phyloP scores from a whole-genome alignment of 2,888 invertebrate genomes.

The Caenorhabditis sulstoni region DNA sequence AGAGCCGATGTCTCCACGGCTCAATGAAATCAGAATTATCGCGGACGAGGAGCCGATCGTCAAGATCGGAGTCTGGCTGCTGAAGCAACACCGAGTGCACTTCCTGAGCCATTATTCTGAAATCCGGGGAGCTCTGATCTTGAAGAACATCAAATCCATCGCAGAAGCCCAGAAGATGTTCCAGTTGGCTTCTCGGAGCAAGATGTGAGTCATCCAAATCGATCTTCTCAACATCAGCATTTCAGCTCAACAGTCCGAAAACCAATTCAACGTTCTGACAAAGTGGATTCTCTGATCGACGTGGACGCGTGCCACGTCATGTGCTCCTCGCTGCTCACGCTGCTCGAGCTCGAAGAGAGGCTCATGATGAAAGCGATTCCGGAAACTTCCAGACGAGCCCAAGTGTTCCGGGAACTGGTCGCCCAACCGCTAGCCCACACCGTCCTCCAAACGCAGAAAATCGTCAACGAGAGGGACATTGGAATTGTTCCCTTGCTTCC shows the following conservation, averaged over 20 bases:
- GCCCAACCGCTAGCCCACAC: constrained; percentile 61
- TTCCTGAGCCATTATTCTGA: constrained; percentile 67
- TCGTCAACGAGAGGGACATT: constrained; percentile 60
- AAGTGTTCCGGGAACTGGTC: constrained; percentile 70
- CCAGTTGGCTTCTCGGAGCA: constrained; percentile 28
- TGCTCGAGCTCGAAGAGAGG: constrained; percentile 64
- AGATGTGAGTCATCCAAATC: constrained; percentile 31
- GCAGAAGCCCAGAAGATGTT: constrained; percentile 54
- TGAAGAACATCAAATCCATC: constrained; percentile 59
- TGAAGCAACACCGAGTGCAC: constrained; percentile 59
- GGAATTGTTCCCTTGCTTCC: constrained; percentile 67
- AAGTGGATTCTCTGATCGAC: constrained; percentile 49
- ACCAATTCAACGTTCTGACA: constrained; percentile 30
- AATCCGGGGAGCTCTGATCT: constrained; percentile 63
- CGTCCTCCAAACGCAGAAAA: constrained; percentile 56
- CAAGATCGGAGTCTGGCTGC: constrained; percentile 69
- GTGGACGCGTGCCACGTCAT: constrained; percentile 59
- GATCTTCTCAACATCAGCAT: not conserved
- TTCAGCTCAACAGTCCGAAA: constrained; percentile 41
- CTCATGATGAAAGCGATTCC: constrained; percentile 67
- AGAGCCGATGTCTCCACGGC: constrained; percentile 45
- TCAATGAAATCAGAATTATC: constrained; percentile 58
- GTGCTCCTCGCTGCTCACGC: constrained; percentile 58
- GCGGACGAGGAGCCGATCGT: constrained; percentile 59
- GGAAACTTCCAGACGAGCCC: constrained; percentile 65